Evolutionary conservation across 1,140 invertebrate species (phyloP), one percentile per base, ranked within the genome.

Genomic region (Tenebrio molitor): DNA sequence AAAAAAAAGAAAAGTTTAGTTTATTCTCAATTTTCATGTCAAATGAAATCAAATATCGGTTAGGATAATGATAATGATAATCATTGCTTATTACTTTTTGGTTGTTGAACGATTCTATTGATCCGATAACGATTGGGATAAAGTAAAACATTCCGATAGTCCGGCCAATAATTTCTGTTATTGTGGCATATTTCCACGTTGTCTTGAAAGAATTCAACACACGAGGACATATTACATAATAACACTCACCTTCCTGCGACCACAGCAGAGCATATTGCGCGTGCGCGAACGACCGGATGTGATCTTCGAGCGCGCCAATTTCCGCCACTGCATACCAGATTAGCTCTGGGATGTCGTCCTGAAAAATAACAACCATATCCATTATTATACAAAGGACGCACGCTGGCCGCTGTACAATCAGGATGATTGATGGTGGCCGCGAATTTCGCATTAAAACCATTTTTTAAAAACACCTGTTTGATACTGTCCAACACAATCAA

Each of bases 211-310:
- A n/a, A n/a, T n/a, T n/a, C n/a, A n/a, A n/a, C n/a, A n/a, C n/a
- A 29, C 3, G 25, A 29, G 3, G 25, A 29, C 25, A 39, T 39
- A 46, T 46, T 17, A 46, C 16, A 46, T 46, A 46, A 41, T 41
- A 2, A 17, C 42, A 46, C 87, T 88, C 77, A 92, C 91, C 91
- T 92, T 92, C 88, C 91, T 91, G 86, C 91, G 90, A 87, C 91
- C 91, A 89, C 91, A 92, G 89, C 91, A 93, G 87, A 92, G 91
- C 91, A 93, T 93, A 88, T 87, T 90, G 88, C 89, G 88, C 87
- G 89, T 89, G 87, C 89, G 89, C 87, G 89, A 90, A 86, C 89
- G 88, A 87, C 89, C 89, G 83, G 87, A 86, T 84, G 85, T 84
- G 88, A 89, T 88, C 87, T 90, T 91, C 86, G 90, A 88, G 86